Evolutionary conservation across 35 echinoderm and acorn worm species (phyloP).

Genomic region (Holothuria glaberrima): DNA sequence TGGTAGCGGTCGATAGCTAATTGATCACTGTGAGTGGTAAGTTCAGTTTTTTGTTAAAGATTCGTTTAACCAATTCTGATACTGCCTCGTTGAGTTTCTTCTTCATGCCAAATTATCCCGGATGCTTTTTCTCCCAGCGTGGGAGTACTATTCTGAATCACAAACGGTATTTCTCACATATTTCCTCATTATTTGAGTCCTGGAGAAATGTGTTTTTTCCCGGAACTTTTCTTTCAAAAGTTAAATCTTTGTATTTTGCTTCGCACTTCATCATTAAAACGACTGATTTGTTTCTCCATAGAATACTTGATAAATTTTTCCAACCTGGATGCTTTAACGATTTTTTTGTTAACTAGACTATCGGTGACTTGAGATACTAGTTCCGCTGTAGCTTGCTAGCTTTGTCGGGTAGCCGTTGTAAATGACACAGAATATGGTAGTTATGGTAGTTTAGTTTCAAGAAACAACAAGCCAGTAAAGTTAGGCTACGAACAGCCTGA

Average conservation of each 20-base stretch:
- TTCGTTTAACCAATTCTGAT: background rate
- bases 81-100: background rate
- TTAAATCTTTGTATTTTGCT: constrained; percentile 8
- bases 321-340: background rate
- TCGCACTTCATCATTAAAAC: background rate
- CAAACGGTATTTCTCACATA: background rate
- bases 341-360: background rate
- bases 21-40: background rate
- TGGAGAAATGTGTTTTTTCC: constrained; percentile 5
- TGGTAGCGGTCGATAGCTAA: background rate
- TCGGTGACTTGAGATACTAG: background rate
- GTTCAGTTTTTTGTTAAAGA: background rate
- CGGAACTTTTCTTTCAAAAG: background rate
- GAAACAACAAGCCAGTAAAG: background rate
- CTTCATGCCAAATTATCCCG: background rate
- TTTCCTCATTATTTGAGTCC: background rate
- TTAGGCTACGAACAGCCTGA: constrained; percentile 4
- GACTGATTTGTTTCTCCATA: constrained; percentile 4
- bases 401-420: constrained; percentile 16
- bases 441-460: background rate
- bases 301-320: constrained; percentile 1
- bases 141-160: background rate
- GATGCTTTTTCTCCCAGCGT: constrained; percentile 19
- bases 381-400: background rate
- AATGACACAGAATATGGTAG: background rate